A percentile compares a stretch with the other conserved stretches of the same genome.
These are phyloP conservation scores for Myoxocephalus aenaeus DNA, from an alignment of 2,797 vertebrate species.

Conservation along the genomic window DNA sequence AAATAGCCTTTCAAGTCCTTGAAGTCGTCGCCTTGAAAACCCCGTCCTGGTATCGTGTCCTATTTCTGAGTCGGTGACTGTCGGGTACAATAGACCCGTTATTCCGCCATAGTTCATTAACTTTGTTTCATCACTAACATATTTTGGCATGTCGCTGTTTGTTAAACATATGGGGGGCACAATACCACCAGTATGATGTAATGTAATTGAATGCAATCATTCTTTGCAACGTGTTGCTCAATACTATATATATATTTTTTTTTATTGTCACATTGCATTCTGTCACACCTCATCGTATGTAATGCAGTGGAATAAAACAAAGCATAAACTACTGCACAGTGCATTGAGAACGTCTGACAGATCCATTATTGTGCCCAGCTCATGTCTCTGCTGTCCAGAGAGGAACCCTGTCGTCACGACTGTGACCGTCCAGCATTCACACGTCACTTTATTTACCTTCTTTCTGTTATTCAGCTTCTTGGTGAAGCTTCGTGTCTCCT, in stretches of 20 bases:
- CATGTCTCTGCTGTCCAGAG: background rate
- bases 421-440: background rate
- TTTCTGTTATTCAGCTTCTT: constrained; percentile 26
- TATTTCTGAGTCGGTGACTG: background rate
- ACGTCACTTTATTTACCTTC: background rate
- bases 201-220: constrained; percentile 6
- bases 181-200: constrained; percentile 4
- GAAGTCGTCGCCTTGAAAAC: background rate
- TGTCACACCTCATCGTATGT: background rate
- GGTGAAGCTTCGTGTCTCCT: constrained; percentile 36
- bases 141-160: constrained; percentile 10
- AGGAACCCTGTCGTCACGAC: background rate
- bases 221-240: background rate
- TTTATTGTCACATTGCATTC: background rate
- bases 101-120: background rate
- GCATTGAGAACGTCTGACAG: background rate
- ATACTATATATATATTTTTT: background rate
- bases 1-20: background rate
- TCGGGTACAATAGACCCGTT: background rate
- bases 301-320: constrained; percentile 2
- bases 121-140: constrained; percentile 2
- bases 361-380: background rate
- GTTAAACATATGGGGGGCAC: constrained; percentile 9
- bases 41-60: background rate
- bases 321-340: background rate